Evolutionary conservation across 2,797 vertebrate genomes (phyloP).

Genomic region (Xenentodon cancila): DNA sequence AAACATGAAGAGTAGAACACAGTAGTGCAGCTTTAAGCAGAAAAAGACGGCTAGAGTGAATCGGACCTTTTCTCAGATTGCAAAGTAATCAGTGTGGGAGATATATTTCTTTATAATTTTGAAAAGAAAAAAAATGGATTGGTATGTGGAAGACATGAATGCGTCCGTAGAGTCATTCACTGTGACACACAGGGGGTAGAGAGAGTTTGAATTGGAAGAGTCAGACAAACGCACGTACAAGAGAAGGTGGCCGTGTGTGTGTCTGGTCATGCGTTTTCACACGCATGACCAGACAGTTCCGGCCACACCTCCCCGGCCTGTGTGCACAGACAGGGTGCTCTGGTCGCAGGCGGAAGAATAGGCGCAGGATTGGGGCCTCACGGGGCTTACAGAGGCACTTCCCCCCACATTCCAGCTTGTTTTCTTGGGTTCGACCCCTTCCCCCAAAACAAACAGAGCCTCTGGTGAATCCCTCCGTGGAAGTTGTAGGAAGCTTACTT

Average conservation of each 20-base stretch:
- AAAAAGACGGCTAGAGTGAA: no score
- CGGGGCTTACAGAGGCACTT: slow-evolving; percentile 38
- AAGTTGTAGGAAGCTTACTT: not conserved
- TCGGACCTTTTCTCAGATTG: no score
- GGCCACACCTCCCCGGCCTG: slow-evolving; percentile 21
- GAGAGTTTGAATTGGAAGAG: no score
- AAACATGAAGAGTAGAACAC: no score
- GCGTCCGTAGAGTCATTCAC: no score
- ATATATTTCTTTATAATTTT: no score
- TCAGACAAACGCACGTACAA: no score
- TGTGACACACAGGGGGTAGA: no score
- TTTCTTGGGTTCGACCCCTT: slow-evolving; percentile 38
- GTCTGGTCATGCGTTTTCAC: slow-evolving; percentile 32
- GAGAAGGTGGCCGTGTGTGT: not conserved
- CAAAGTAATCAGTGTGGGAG: no score
- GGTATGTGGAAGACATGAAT: no score
- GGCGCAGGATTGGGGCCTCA: slow-evolving; percentile 60
- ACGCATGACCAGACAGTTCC: slow-evolving; percentile 52
- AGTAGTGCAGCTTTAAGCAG: no score
- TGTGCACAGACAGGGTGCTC: slow-evolving; percentile 43
- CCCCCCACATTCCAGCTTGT: slow-evolving; percentile 62
- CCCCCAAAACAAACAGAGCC: slow-evolving; percentile 47
- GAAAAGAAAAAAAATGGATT: no score
- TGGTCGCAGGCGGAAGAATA: slow-evolving; percentile 66
- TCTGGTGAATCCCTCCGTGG: slow-evolving; percentile 25